Evolutionary conservation across 2,888 invertebrate genomes (phyloP), one percentile per base, ranked within the genome.

Genomic region (Zeuzera pyrina): DNA sequence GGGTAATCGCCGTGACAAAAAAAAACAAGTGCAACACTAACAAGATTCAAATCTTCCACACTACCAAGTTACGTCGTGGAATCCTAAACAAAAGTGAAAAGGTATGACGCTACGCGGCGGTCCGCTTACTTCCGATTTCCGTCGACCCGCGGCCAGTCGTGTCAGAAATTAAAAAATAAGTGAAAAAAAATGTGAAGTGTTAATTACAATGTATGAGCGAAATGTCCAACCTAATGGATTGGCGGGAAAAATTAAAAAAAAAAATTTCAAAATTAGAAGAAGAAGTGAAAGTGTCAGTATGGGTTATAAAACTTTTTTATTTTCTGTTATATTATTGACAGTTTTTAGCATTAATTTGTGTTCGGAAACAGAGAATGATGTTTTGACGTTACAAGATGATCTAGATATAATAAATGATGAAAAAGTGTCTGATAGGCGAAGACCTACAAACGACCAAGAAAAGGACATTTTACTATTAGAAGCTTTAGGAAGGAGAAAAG

Each of bases 401-500:
- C 62, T 83, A 42, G 76, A 78, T 35, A 43, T 63, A 5, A 62
- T 61, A 39, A 69, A 69, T 14, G 72, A 70, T 6, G 51, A 61
- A 6, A 36, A 37, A 7, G 57, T 68, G 2, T 61, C 73, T 6
- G 84, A 84, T 45, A 65, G 84, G 31, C 50, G 83, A 14, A 59
- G 87, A 52, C 85, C 89, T 40, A 76, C 77, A 41, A 78, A 87
- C 52, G 85, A 89, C 44, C 92, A 92, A 55, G 91, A 92, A 42
- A 91, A 93, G 53, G 92, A 92, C 47, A 84, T 91, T 40, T 72
- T 92, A 41, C 71, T 92, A 27, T 68, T 93, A 52, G 91, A 91
- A 38, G 90, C 91, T 0, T 64, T 93, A 26, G 90, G 89, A 1
- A 86, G 91, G 31, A 86, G 91, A 44, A 86, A 87, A 40, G 85